Base-by-base conservation (phyloP, 2,113 vertebrate genomes). In the Ammodytes marinus region DNA sequence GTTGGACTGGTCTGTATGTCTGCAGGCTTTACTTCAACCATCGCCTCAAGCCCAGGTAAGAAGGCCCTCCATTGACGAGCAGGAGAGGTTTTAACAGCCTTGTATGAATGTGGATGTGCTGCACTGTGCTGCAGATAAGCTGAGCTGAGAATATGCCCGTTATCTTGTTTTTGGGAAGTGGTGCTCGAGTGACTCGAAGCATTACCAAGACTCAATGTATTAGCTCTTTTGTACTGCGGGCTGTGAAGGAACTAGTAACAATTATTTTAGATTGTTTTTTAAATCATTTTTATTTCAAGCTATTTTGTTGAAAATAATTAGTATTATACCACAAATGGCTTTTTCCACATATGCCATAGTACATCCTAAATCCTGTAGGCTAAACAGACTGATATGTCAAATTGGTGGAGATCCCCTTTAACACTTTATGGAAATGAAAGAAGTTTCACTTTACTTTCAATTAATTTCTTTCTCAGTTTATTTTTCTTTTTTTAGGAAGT, bases 151-250 rank as follows among this genome's bases (percentile, higher is more conserved):
- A 72, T 65, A 45, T 52, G 14, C 61, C 60, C 8, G 19, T 74
- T 79, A 70, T 87, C 68, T 80, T 80, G 60, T 66, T 85, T 79
- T 74, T 58, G 53, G 69, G 53, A 69, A 80, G 59, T 59, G 57
- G 15, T 39, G 61, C 47, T 82, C 37, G 2, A 55, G 59, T 57
- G 35, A 64, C 61, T 74, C 50, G 13, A 69, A 73, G 59, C 2
- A 61, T 64, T 53, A 65, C 2, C 5, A n/a, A 43, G 40, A 17
- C 40, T 52, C 10, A 3, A 49, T 47, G 27, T 52, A 79, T n/a
- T 19, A 78, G 46, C n/a, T 74, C 10, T 65, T 69, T 66, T 65
- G 6, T 27, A n/a, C 45, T 46, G 50, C 17, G 58, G 39, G 14
- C 45, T 54, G 50, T 2, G 2, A 4, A 70, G 37, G 55, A 68